Base-by-base conservation (phyloP, 2,797 vertebrate genomes). In the Meda fulgida region DNA sequence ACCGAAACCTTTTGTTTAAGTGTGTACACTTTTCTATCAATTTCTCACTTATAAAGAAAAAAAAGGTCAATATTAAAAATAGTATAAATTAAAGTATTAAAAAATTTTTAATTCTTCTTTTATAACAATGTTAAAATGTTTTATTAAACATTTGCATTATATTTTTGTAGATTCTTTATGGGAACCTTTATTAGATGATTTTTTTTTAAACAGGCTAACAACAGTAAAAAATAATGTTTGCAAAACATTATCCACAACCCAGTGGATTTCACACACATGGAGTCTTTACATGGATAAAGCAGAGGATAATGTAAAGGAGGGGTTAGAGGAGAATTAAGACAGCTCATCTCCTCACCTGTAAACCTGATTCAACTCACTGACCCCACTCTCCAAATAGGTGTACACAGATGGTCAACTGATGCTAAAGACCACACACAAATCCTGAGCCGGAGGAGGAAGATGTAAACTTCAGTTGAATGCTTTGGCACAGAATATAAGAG, bases 341-440 rank as follows among this genome's bases (percentile, higher is more conserved):
- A 83, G 77, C 80, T 83, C 85, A 86, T 72, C 80, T 82, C 75
- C 76, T 83, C 76, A 83, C 84, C 84, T 79, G 60, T 83, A 83
- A 88, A 80, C 75, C 84, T 78, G 34, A 18, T 83, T 82, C 67
- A 26, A 83, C 75, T 86, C 69, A 11, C 21, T 84, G 86, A 84
- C 81, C 86, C 51, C 23, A 48, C 71, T 84, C 51, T 53, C 81
- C 80, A 86, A 75, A 83, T 48, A 73, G n/a, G 0, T 58, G 18
- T 8, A 83, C 80, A 78, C 82, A 87, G 82, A 84, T 84, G 86
- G 82, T 40, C 23, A 13, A 67, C 85, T 75, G 85, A 86, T 82
- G 85, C 34, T 77, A 63, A 40, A 60, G 85, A 86, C 85, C 85
- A 86, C 85, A 86, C 85, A 79, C 85, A 78, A 67, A 76, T 31